A percentile compares a stretch with the other conserved stretches of the same genome.
phyloP scores from a whole-genome alignment of 2,113 vertebrate genomes.

The Amazona guildingii region DNA sequence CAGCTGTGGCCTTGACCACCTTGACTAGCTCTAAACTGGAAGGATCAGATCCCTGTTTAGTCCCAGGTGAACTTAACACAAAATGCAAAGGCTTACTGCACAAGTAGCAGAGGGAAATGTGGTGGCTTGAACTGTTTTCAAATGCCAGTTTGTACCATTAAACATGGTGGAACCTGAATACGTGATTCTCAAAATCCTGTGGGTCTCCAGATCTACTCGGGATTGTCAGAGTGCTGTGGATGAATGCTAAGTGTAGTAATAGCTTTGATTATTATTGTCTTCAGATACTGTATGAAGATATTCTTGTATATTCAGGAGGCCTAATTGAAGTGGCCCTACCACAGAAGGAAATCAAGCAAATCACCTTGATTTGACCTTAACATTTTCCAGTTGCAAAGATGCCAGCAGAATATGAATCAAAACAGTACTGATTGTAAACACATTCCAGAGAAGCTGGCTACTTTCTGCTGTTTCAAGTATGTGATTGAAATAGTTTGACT shows the following conservation, averaged over 20 bases:
- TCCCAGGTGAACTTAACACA: not conserved
- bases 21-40: not conserved
- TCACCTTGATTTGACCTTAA: slow-evolving; percentile 14
- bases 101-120: not conserved
- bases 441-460: not conserved
- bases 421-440: not conserved
- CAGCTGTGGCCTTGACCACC: not conserved
- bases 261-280: not conserved
- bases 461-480: not conserved
- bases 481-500: not conserved
- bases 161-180: fast-evolving
- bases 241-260: not conserved
- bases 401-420: slow-evolving; percentile 28
- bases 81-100: not conserved
- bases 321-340: not conserved
- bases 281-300: not conserved
- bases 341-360: not conserved
- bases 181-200: not conserved
- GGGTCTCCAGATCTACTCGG: not conserved
- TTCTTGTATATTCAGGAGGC: not conserved
- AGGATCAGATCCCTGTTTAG: not conserved
- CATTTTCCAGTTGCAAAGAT: not conserved
- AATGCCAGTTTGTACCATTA: not conserved
- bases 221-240: not conserved
- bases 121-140: not conserved